Base-by-base conservation (phyloP, 2,888 invertebrate species). In the Ceriagrion tenellum region DNA sequence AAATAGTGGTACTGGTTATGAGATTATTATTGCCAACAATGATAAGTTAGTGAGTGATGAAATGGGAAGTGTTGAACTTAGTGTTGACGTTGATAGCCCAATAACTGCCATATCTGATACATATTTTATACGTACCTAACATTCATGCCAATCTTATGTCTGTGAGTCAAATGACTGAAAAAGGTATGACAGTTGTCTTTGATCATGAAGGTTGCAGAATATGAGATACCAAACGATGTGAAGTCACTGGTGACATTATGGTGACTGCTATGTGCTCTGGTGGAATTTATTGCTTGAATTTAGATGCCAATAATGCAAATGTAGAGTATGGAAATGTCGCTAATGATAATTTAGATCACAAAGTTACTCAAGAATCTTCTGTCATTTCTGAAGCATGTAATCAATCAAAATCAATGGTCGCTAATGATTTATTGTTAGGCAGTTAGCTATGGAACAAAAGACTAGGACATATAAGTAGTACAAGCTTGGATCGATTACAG, bases 151-250 rank as follows among this genome's bases (percentile, higher is more conserved):
- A 88, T 88, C 88, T 88, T 23, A 23, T 88, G 88, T 35, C 23
- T 40, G 6, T 30, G 88, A 88, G 30, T 88, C 88, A 35, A 88
- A 30, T 88, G 88, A 40, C 88, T 88, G 88, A 88, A 88, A 88
- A 88, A 4, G 23, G 40, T 88, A 35, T 88, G n/a, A n/a, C n/a
- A n/a, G 88, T 88, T 35, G 35, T 23, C 4, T 88, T 4, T 88
- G 88, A 88, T 88, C 35, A 88, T 88, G 30, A 88, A 88, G 30
- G 88, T 88, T 88, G 88, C 35, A 88, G 30, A 88, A 63, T n/a
- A n/a, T 88, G 30, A 6, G 88, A 88, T 88, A 88, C 30, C 88
- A 88, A 88, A 88, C 88, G 30, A 88, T 88, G 30, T 88, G 88
- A 88, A 88, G 88, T n/a, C n/a, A n/a, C n/a, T n/a, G n/a, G n/a